A percentile compares a stretch with the other conserved stretches of the same genome.
Evolutionary conservation across 2,113 vertebrate species (phyloP).

Genomic region (Progne subis): DNA sequence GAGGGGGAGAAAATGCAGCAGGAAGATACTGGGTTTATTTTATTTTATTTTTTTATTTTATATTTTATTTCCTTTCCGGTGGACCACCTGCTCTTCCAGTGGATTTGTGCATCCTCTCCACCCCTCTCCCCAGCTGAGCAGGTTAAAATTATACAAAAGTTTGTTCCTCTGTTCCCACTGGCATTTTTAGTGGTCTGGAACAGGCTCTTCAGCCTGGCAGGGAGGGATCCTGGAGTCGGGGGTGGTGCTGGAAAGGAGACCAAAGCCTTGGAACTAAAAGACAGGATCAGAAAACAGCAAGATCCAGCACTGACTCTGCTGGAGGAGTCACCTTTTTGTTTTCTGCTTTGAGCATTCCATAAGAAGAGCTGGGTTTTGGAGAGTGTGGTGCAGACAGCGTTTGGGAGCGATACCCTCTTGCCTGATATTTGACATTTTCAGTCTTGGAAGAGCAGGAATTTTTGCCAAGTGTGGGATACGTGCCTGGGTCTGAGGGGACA

Average conservation of each 20-base stretch:
- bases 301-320: not conserved
- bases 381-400: not conserved
- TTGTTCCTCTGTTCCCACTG: not conserved
- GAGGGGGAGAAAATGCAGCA: not conserved
- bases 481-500: not conserved
- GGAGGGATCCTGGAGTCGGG: not conserved
- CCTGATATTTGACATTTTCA: not conserved
- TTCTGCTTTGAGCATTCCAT: not conserved
- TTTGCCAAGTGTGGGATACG: not conserved
- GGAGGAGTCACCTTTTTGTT: not conserved
- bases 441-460: not conserved
- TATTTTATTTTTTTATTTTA: not conserved
- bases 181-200: not conserved
- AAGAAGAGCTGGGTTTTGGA: not conserved
- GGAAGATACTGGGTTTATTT: not conserved
- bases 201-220: not conserved
- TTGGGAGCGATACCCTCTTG: not conserved
- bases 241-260: not conserved
- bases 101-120: not conserved
- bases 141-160: not conserved
- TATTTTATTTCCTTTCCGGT: not conserved
- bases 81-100: not conserved
- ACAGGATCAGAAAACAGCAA: not conserved
- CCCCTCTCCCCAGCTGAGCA: not conserved
- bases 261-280: not conserved